phyloP scores from a whole-genome alignment of 2,113 vertebrate species.

The Crotalus viridis region DNA sequence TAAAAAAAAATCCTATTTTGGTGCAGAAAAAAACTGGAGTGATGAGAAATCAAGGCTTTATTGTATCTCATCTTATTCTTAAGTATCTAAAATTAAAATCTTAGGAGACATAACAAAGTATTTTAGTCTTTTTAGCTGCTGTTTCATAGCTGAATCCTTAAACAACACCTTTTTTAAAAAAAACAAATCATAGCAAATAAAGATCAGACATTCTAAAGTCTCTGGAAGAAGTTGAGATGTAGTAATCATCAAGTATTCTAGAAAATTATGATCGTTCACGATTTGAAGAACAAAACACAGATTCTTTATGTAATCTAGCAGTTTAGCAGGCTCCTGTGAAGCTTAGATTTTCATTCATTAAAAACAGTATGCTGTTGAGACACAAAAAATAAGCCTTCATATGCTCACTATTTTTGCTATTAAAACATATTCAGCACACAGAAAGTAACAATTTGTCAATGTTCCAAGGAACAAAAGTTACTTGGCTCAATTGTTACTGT shows the following conservation, averaged over 20 bases:
- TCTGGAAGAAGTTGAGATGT: not conserved
- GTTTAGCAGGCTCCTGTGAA: not conserved
- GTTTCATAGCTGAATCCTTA: not conserved
- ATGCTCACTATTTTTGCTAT: not conserved
- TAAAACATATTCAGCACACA: not conserved
- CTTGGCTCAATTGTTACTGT: not conserved
- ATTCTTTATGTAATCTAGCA: not conserved
- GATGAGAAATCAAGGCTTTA: not conserved
- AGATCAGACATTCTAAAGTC: not conserved
- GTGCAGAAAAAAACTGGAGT: not conserved
- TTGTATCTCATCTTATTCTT: not conserved
- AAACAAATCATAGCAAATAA: not conserved
- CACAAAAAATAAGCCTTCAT: not conserved
- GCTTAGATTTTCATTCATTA: not conserved
- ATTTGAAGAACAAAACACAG: not conserved
- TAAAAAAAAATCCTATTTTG: not conserved
- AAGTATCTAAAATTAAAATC: not conserved
- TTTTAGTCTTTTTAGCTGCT: not conserved
- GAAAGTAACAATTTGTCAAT: not conserved
- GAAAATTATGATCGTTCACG: not conserved
- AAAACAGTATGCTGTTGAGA: not conserved
- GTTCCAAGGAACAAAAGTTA: not conserved
- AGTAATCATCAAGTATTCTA: not conserved
- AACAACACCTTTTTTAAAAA: not conserved
- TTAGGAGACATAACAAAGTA: not conserved